Evolutionary conservation across 2,797 vertebrate genomes (phyloP).

Genomic region (Delichon dasypus): DNA sequence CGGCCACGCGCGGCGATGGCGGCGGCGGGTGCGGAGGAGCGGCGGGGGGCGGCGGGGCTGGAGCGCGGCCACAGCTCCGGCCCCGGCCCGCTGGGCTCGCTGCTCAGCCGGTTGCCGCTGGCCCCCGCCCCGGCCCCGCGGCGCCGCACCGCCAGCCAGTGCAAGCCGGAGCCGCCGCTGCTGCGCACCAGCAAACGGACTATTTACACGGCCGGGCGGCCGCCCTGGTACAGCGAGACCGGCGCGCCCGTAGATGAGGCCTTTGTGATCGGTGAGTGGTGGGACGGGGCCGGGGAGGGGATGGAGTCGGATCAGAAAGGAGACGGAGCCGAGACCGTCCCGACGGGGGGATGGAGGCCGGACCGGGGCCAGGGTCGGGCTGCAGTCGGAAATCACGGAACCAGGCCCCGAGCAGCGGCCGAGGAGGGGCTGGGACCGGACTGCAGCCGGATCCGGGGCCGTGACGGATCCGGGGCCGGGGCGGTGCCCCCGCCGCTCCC

Average conservation of each 20-base stretch:
- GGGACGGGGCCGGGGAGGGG: background rate
- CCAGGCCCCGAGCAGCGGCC: background rate
- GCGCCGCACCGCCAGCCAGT: conserved; percentile 83
- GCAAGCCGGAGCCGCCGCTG: conserved; percentile 85
- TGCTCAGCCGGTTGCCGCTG: conserved; percentile 75
- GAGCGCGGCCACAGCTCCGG: background rate
- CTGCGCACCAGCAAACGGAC: conserved; percentile 88
- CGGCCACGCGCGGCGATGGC: background rate
- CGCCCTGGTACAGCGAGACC: conserved; percentile 91
- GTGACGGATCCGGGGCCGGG: background rate
- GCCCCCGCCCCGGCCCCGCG: conserved; percentile 76
- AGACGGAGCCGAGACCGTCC: too few species aligned
- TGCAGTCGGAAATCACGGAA: background rate
- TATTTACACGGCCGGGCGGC: conserved; percentile 88
- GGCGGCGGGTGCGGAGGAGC: background rate
- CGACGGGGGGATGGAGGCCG: background rate
- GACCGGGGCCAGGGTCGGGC: background rate
- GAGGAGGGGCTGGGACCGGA: background rate
- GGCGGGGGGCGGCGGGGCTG: background rate
- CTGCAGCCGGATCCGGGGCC: background rate
- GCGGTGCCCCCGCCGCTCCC: background rate
- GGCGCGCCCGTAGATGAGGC: conserved; percentile 91
- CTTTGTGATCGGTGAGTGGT: conserved; percentile 85
- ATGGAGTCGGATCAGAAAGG: too few species aligned
- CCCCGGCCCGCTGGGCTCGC: conserved; percentile 72